Conservation (phyloP, 2,113 vertebrate genomes). For the Campylomormyrus numenius region DNA sequence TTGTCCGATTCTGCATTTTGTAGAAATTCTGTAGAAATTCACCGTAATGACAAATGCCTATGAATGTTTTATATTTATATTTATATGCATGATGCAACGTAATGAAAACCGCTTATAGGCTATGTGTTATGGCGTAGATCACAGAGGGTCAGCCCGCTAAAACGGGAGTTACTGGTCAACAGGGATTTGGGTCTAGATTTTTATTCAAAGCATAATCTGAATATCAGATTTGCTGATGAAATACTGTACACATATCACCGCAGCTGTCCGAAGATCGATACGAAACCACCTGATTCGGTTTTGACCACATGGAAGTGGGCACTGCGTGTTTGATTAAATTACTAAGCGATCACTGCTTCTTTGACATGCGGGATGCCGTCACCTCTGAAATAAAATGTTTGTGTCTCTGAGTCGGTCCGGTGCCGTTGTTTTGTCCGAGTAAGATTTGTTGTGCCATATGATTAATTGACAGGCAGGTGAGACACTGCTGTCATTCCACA, state of each 20-base stretch:
- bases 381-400: neutral
- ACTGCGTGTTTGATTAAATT: neutral
- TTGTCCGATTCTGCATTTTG: neutral
- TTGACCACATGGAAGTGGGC: neutral
- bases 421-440: neutral
- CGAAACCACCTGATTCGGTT: neutral
- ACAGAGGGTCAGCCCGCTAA: neutral
- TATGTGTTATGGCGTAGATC: neutral
- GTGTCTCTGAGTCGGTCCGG: neutral
- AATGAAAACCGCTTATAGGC: neutral
- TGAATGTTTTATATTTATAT: neutral
- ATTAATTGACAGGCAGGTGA: neutral
- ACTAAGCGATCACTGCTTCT: neutral
- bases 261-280: neutral
- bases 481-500: neutral
- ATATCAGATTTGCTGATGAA: neutral
- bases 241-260: neutral
- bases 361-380: neutral
- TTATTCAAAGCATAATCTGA: neutral
- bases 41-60: neutral
- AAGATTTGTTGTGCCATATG: neutral
- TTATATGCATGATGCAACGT: neutral
- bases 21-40: neutral
- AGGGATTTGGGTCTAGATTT: neutral
- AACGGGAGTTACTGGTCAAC: neutral